Evolutionary conservation across 2,113 vertebrate species (phyloP).

Genomic region (Psittacus erithacus): DNA sequence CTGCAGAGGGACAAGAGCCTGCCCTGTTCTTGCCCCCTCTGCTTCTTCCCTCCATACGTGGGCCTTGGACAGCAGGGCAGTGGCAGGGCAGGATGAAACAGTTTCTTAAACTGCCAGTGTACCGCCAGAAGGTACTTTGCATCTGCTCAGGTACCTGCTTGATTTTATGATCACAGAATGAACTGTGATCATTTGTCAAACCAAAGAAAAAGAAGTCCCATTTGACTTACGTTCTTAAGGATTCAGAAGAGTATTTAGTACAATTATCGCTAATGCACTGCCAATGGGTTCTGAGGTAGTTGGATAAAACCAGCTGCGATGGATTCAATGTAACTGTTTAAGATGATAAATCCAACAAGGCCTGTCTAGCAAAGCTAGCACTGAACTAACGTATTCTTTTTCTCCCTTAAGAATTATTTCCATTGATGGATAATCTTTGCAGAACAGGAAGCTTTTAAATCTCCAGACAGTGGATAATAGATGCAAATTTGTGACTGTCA

Average conservation of each 20-base stretch:
- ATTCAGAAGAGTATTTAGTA: slow-evolving; percentile 22
- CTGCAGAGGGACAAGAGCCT: background rate
- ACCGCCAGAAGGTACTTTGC: background rate
- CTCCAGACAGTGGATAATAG: slow-evolving; percentile 46
- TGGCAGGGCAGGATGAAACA: background rate
- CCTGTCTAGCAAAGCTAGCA: background rate
- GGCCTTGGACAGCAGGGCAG: background rate
- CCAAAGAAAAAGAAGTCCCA: background rate
- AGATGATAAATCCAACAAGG: slow-evolving; percentile 55
- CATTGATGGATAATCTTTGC: slow-evolving; percentile 38
- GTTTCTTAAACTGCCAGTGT: background rate
- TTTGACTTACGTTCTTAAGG: background rate
- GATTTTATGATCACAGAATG: background rate
- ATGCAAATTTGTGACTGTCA: slow-evolving; percentile 50
- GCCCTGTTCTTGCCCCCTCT: background rate
- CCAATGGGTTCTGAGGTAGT: background rate
- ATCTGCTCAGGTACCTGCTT: background rate
- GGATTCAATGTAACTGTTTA: slow-evolving; percentile 41
- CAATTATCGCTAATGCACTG: slow-evolving; percentile 35
- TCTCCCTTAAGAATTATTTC: slow-evolving; percentile 26
- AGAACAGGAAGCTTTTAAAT: slow-evolving; percentile 46
- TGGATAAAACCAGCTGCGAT: slow-evolving; percentile 12
- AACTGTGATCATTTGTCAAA: background rate
- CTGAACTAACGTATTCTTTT: slow-evolving; percentile 8
- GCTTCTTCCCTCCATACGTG: background rate